Conservation (phyloP, 1,140 invertebrate genomes). For the Drosophila fuyamai region DNA sequence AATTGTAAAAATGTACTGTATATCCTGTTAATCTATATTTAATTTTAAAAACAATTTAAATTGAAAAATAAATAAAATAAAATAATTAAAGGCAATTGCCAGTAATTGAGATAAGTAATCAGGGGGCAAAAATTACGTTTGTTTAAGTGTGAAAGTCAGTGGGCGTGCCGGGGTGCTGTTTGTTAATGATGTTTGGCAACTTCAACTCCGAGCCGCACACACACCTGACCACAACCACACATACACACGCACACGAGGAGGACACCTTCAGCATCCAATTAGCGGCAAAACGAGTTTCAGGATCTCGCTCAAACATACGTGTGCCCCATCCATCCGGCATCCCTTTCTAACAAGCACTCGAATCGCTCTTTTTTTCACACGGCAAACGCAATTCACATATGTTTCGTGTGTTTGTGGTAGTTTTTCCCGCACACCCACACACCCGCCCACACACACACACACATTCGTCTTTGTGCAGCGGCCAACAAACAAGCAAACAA, state of each 20-base stretch:
- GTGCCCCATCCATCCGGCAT: conserved; percentile 15
- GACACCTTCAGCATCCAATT: conserved; percentile 65
- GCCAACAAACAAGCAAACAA: conserved; percentile 32
- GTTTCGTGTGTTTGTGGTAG: conserved; percentile 34
- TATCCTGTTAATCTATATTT: no score
- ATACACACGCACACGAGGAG: conserved; percentile 15
- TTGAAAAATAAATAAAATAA: no score
- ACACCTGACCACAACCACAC: conserved; percentile 9
- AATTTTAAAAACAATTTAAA: no score
- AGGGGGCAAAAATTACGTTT: background rate
- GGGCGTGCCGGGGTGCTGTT: conserved; percentile 18
- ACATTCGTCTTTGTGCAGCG: conserved; percentile 35
- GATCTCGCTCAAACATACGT: conserved; percentile 28
- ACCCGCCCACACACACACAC: conserved; percentile 12
- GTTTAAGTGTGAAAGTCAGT: conserved; percentile 20
- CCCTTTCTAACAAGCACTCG: conserved; percentile 58
- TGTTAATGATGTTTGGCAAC: conserved; percentile 64
- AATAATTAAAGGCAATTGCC: no score
- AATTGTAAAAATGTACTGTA: no score
- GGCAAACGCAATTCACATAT: conserved; percentile 54
- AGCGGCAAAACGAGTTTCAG: conserved; percentile 59
- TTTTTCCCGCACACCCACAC: conserved; percentile 15
- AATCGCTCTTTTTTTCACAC: conserved; percentile 54
- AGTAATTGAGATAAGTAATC: background rate
- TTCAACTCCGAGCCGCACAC: conserved; percentile 30